Base-by-base conservation (phyloP, 2,888 invertebrate species). In the Torymus aiolomorphi region DNA sequence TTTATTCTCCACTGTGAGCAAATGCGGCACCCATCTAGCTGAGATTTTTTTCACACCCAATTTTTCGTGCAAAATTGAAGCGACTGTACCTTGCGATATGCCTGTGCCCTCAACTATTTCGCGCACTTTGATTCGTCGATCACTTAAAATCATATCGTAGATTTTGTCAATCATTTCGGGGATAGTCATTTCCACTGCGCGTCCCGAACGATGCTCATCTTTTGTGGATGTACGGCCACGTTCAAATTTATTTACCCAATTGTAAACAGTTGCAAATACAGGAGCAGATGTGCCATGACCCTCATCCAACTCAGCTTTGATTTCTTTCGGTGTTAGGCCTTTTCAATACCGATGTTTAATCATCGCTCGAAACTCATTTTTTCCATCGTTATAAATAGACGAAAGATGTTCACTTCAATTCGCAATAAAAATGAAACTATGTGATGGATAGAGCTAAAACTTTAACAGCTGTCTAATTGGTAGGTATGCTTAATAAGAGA, bases 301-400 rank as follows among this genome's bases (percentile, higher is more conserved):
- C n/a, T 13, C 54, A 54, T 54, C 54, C n/a, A 54, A 54, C 54
- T 54, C 54, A 54, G 54, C 54, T 54, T 54, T 54, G n/a, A 54
- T 54, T 4, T 54, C 54, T 54, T 54, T 54, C 31, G 31, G 3
- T 31, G 5, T 31, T 31, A 31, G 5, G 31, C 31, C 31, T 31
- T 31, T 31, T 31, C 3, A 31, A 31, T 31, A 31, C 5, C 0
- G 31, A 31, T 31, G 31, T 2, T 31, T 3, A 31, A 31, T 31
- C 31, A 31, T 3, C 31, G 31, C 31, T 3, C 31, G 1, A 31
- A 31, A 31, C 31, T 31, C 31, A 31, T 31, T 31, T 31, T 31
- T 31, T 31, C 31, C 31, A 31, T 3, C 5, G 31, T 31, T 31
- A 31, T 31, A 31, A 31, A 31, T 31, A 31, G 5, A 31, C 31